Base-by-base conservation (phyloP, 2,888 invertebrate genomes). In the Trichacis sp. region DNA sequence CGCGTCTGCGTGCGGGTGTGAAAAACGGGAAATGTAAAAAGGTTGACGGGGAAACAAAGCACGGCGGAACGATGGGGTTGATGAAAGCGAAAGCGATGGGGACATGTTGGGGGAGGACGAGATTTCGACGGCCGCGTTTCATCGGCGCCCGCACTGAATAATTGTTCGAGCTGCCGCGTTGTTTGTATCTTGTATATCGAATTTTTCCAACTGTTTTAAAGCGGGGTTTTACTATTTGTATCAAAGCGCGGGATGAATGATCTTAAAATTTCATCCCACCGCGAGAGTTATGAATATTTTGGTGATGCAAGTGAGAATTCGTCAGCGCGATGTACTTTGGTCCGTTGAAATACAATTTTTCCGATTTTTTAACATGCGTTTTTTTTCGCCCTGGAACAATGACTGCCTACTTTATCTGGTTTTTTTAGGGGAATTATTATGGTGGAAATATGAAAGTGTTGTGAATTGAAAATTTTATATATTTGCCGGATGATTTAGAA, bases 321-420 rank as follows among this genome's bases (percentile, higher is more conserved):
- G 8, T 38, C 12, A 15, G 36, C 36, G 36, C 36, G 18, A 42
- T 53, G 52, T 53, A 53, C 14, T 33, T 2, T 53, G 52, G 33
- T 46, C 54, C 12, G 46, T 45, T 54, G 54, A 54, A 54, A 54
- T 54, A 54, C 29, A 54, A 45, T 36, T 54, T 33, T 54, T 54
- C 20, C 46, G 36, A 46, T 54, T 52, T 46, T 46, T 43, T 43
- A 6, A 1, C 19, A n/a, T 6, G 18, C 19, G 40, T 50, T 50
- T 40, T 18, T 38, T 49, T 49, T 36, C 15, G 18, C 15, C 17
- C 33, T 36, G 17, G 15, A 46, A 11, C 45, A 51, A 33, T 38
- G 17, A 30, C n/a, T n/a, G n/a, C n/a, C n/a, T n/a, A n/a, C n/a
- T n/a, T n/a, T n/a, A n/a, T n/a, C n/a, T n/a, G n/a, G n/a, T n/a